These are phyloP conservation scores for Calidris pygmaea DNA, from an alignment of 2,113 vertebrate species.

Conservation along the genomic window DNA sequence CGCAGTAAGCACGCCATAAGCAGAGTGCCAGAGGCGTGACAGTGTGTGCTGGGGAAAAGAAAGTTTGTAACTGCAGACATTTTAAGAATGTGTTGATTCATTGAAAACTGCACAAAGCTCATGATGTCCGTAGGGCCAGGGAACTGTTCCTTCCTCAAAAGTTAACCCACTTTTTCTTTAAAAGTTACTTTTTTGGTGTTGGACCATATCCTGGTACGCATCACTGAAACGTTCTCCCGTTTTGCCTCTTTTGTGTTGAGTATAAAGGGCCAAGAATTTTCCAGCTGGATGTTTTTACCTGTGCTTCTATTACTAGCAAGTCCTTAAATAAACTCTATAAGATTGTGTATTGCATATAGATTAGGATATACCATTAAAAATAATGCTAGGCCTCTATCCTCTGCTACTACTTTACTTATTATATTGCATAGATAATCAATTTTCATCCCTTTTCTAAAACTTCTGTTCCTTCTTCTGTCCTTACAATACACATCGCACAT, in stretches of 20 bases:
- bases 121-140: neutral
- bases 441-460: neutral
- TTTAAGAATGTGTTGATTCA: constrained; percentile 28
- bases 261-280: neutral
- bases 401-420: neutral
- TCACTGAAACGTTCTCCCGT: neutral
- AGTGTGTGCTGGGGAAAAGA: neutral
- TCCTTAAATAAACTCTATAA: neutral
- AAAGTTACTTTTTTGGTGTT: neutral
- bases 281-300: neutral
- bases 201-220: fast-evolving
- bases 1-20: neutral
- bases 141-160: neutral
- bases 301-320: neutral
- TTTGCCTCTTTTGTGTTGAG: neutral
- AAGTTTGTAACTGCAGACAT: neutral
- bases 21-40: neutral
- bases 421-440: neutral
- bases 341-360: neutral
- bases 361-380: neutral
- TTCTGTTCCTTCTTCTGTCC: neutral
- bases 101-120: neutral
- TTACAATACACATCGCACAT: neutral
- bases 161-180: neutral
- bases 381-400: neutral